Percentiles rank a stretch among this genome's conserved stretches.
These are phyloP conservation scores for Mycetomoellerius zeteki DNA, from an alignment of 1,140 invertebrate species.

Conservation along the genomic window DNA sequence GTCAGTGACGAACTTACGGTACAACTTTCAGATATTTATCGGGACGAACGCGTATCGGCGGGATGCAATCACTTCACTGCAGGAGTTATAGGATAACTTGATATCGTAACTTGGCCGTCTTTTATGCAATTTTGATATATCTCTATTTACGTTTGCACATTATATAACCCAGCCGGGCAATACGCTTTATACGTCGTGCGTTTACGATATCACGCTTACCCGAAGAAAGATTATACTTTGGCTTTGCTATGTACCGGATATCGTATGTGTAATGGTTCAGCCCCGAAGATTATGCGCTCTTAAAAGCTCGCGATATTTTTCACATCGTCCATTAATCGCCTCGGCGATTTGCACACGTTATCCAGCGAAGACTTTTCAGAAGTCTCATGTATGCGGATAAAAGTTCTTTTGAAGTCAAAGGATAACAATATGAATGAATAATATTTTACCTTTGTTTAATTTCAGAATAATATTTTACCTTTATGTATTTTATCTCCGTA, in stretches of 20 bases:
- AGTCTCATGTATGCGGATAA: background rate
- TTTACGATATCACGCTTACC: slow-evolving; percentile 66
- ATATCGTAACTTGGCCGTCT: slow-evolving; percentile 64
- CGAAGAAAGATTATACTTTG: slow-evolving; percentile 62
- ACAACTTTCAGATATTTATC: slow-evolving; percentile 53
- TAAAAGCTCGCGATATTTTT: slow-evolving; percentile 43
- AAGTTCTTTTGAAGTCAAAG: background rate
- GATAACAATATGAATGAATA: background rate
- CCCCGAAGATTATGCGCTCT: slow-evolving; percentile 59
- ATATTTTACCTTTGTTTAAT: slow-evolving; percentile 3
- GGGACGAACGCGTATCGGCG: slow-evolving; percentile 10
- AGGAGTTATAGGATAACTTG: slow-evolving; percentile 34
- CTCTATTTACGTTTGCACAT: slow-evolving; percentile 62
- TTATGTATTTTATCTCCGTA: background rate
- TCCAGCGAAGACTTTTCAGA: background rate
- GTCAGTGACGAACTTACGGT: slow-evolving; percentile 7
- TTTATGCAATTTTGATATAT: slow-evolving; percentile 71
- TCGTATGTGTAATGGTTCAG: slow-evolving; percentile 20
- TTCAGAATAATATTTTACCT: slow-evolving; percentile 1
- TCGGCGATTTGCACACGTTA: slow-evolving; percentile 18
- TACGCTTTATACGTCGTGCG: slow-evolving; percentile 59
- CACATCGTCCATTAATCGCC: slow-evolving; percentile 15
- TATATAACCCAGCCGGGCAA: slow-evolving; percentile 52
- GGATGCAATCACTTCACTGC: slow-evolving; percentile 60
- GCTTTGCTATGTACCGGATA: slow-evolving; percentile 39